Evolutionary conservation across 2,888 invertebrate species (phyloP).

Genomic region (Aleiodes alternator): DNA sequence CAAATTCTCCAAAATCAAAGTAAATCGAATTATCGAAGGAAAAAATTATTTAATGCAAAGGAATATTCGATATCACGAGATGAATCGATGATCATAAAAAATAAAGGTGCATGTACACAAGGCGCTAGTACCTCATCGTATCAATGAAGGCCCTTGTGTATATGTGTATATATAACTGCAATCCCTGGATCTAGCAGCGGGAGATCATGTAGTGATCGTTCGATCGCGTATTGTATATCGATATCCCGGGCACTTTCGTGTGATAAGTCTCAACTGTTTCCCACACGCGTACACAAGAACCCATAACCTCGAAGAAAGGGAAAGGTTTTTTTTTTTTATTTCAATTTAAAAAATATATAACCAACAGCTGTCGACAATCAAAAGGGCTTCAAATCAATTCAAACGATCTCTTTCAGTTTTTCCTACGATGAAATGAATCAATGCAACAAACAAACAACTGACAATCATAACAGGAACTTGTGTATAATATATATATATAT

Average conservation of each 20-base stretch:
- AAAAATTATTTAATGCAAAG: too few species aligned
- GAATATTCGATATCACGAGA: too few species aligned
- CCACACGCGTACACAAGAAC: slow-evolving; percentile 16
- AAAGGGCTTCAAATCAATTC: slow-evolving; percentile 29
- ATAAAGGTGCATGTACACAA: neutral
- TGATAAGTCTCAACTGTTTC: slow-evolving; percentile 44
- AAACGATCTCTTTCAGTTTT: slow-evolving; percentile 3
- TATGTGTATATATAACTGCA: slow-evolving; percentile 61
- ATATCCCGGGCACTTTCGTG: slow-evolving; percentile 42
- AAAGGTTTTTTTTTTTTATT: slow-evolving; percentile 7
- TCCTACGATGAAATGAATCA: neutral
- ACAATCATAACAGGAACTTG: neutral
- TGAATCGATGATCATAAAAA: slow-evolving; percentile 13
- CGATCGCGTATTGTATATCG: slow-evolving; percentile 59
- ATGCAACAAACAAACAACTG: neutral
- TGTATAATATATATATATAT: too few species aligned
- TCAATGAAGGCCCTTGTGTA: slow-evolving; percentile 65
- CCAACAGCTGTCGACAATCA: slow-evolving; percentile 22
- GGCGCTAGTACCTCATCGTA: slow-evolving; percentile 47
- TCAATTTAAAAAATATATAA: slow-evolving; percentile 11
- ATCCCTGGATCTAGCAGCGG: slow-evolving; percentile 71
- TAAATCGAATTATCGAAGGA: too few species aligned
- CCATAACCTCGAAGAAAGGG: neutral
- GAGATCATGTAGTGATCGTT: slow-evolving; percentile 72
- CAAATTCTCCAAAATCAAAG: too few species aligned